phyloP scores from a whole-genome alignment of 2,888 invertebrate genomes.

The Blastobasis adustella region DNA sequence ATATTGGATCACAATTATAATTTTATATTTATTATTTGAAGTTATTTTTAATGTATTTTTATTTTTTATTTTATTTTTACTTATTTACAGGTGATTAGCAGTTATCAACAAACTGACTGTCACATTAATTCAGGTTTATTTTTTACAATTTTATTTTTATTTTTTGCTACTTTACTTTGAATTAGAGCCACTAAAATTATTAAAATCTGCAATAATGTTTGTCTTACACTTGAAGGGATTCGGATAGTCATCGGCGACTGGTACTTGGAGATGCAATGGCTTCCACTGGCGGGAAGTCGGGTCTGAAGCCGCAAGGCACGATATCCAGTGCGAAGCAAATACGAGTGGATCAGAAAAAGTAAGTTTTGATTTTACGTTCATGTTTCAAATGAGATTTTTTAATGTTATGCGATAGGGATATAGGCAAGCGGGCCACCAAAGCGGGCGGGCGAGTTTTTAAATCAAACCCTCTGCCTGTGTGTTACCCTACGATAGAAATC shows the following conservation, averaged over 20 bases:
- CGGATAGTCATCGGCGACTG: conserved; percentile 91
- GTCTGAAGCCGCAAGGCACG: conserved; percentile 90
- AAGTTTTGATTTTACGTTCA: conserved; percentile 38
- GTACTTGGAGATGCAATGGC: conserved; percentile 95
- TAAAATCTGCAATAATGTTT: too few relatives aligned
- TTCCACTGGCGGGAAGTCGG: conserved; percentile 84
- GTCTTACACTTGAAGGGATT: conserved; percentile 78
- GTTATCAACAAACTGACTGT: background rate
- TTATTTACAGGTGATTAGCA: background rate
- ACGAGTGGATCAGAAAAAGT: conserved; percentile 93
- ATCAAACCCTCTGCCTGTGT: too few relatives aligned
- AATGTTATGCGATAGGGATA: background rate
- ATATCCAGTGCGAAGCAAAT: conserved; percentile 92
- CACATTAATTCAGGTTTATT: background rate
- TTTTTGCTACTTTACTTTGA: too few relatives aligned
- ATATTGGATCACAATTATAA: too few relatives aligned
- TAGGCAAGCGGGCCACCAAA: background rate
- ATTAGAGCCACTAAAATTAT: too few relatives aligned
- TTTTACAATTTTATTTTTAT: background rate
- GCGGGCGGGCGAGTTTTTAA: too few relatives aligned
- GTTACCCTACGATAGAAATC: too few relatives aligned
- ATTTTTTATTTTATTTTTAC: background rate
- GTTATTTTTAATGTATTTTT: conserved; percentile 14
- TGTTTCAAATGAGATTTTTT: background rate
- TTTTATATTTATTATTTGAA: conserved; percentile 10